These are phyloP conservation scores for Hydropotes inermis DNA, from an alignment of 2,113 vertebrate species.

Conservation along the genomic window DNA sequence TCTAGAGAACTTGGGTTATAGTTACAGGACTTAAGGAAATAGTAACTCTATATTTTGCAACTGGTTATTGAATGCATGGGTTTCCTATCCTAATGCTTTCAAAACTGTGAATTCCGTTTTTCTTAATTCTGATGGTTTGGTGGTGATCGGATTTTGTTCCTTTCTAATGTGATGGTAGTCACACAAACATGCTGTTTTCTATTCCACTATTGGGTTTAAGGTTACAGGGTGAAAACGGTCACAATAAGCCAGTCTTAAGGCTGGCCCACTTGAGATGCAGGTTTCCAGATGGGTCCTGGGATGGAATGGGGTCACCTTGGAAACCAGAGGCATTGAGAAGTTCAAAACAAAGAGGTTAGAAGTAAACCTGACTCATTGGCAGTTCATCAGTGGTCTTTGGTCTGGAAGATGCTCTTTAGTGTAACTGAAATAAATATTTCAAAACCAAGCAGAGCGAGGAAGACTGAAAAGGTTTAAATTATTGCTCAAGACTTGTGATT, in stretches of 20 bases:
- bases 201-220: neutral
- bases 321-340: neutral
- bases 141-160: conserved; percentile 1
- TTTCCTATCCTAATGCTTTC: conserved; percentile 2
- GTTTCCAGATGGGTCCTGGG: neutral
- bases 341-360: neutral
- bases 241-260: neutral
- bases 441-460: neutral
- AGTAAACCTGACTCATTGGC: neutral
- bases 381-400: neutral
- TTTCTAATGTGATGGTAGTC: neutral
- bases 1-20: neutral
- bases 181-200: neutral
- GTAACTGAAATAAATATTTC: conserved; percentile 2
- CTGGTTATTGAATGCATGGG: neutral
- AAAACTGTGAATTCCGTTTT: neutral
- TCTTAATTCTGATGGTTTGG: neutral
- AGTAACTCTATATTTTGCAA: conserved; percentile 17
- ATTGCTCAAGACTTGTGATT: neutral
- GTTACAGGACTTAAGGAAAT: neutral
- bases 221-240: neutral
- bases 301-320: neutral
- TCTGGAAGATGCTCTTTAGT: neutral
- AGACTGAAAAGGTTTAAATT: neutral
- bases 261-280: rapidly evolving